These are phyloP conservation scores for Vireo altiloquus DNA, from an alignment of 2,113 vertebrate genomes.

Conservation along the genomic window DNA sequence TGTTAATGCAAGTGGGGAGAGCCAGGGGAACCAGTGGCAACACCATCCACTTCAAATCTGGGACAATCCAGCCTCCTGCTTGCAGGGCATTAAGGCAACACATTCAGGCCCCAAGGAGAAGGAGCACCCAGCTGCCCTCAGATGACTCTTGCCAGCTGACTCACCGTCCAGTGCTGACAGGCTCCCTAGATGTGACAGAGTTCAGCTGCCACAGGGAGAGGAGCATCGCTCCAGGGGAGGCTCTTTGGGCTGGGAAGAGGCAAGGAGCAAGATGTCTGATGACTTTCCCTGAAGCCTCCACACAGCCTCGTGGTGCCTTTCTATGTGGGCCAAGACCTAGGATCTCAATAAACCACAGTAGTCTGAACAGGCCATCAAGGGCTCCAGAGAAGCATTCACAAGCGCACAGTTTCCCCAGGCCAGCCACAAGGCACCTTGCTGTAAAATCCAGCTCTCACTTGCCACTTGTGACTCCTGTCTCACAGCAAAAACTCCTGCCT, in stretches of 20 bases:
- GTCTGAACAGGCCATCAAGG: not conserved
- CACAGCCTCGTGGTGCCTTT: not conserved
- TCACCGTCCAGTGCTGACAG: not conserved
- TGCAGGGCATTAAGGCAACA: not conserved
- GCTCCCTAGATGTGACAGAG: not conserved
- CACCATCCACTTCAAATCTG: not conserved
- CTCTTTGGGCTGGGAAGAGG: not conserved
- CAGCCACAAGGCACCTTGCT: not conserved
- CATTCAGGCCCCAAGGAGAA: not conserved
- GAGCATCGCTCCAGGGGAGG: not conserved
- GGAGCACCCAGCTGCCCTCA: not conserved
- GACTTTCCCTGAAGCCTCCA: not conserved
- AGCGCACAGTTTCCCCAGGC: not conserved
- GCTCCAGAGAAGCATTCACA: not conserved
- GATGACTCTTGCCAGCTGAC: conserved; percentile 2
- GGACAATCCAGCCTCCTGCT: not conserved
- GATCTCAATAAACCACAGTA: not conserved
- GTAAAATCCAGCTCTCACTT: not conserved
- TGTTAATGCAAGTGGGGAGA: not conserved
- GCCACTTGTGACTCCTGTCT: not conserved
- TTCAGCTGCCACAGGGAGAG: not conserved
- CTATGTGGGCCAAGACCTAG: not conserved
- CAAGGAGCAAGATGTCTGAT: not conserved
- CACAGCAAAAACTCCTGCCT: not conserved
- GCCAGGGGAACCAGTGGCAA: not conserved